Base-by-base conservation (phyloP, 2,888 invertebrate genomes). In the Drosophila stalkeri region DNA sequence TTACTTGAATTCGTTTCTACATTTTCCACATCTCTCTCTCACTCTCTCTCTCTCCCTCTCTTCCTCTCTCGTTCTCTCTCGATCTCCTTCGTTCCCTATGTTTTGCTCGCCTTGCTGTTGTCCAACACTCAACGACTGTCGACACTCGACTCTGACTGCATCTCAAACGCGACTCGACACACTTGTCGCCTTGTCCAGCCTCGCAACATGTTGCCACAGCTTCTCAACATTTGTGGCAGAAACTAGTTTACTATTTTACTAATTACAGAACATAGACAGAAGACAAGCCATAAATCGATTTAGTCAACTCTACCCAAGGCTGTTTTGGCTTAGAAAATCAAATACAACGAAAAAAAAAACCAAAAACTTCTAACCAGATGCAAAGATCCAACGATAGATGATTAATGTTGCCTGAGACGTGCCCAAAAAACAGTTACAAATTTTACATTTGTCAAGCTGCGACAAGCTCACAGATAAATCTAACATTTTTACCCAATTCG, bases 191-290 rank as follows among this genome's bases (percentile, higher is more conserved):
- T 44, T 68, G 51, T 60, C 60, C 49, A 39, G 35, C 39, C 54
- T 61, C 80, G 86, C 89, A 83, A 83, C 83, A 86, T 83, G 86
- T 88, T 83, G 88, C 81, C 57, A 52, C 64, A 39, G 47, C 44
- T 72, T 83, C 72, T 89, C 82, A 84, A 70, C 83, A 81, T 81
- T 68, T 70, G 77, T 44, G 11, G 47, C 64, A 59, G 43, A 60
- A 76, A 76, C 77, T 77, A 76, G 77, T 77, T 77, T 77, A 67
- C 47, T 69, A 49, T 60, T 60, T 60, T 47, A 77, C 81, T 77
- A 80, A 77, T 77, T 77, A 77, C 77, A 77, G 77, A 80, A 68
- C 71, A 51, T 64, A 55, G 51, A 57, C 65, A 54, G 44, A 49
- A 73, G 62, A 66, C 75, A 79, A 75, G 80, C 64, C 62, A 75